Base-by-base conservation (phyloP, 1,140 invertebrate species). In the Bombus pascuorum region DNA sequence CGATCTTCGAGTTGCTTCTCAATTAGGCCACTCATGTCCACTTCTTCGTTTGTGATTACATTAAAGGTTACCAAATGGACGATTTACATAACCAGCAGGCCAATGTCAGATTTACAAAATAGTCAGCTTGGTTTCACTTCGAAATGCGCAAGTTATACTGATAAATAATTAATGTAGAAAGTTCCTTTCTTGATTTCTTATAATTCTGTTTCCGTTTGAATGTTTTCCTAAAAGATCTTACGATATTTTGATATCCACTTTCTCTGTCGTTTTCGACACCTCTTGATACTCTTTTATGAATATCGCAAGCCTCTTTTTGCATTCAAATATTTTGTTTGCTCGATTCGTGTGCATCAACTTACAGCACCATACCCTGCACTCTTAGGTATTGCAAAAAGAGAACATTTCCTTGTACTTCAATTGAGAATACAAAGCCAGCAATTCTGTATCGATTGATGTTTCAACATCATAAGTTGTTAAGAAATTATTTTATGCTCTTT, bases 351-450 rank as follows among this genome's bases (percentile, higher is more conserved):
- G 65, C 62, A 32, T 39, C n/a, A 25, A 80, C 57, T 74, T 70
- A 62, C 80, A 90, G 86, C 88, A 78, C 79, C 77, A 88, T 82
- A 86, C 83, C 73, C 88, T 90, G 89, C 79, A 90, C 89, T 90
- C 83, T 90, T 90, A 90, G 89, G 86, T 90, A 88, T 89, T 74
- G 68, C 42, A 25, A 73, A 74, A 32, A 86, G 68, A 74, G n/a
- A 65, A 87, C 53, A 62, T 65, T 57, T n/a, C 42, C 28, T 80
- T 39, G 4, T n/a, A 84, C 3, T 10, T 12, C 59, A 80, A 71
- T 71, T 72, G 3, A 68, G 32, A 80, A 62, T 79, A 44, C n/a
- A 34, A 80, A 72, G 76, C 66, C 39, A 13, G 53, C 15, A 34
- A 39, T 47, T 28, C 4, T n/a, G n/a, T 15, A 15, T 22, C 37